A percentile compares a stretch with the other conserved stretches of the same genome.
phyloP scores from a whole-genome alignment of 2,113 vertebrate genomes.

The Paradoxurus hermaphroditus region DNA sequence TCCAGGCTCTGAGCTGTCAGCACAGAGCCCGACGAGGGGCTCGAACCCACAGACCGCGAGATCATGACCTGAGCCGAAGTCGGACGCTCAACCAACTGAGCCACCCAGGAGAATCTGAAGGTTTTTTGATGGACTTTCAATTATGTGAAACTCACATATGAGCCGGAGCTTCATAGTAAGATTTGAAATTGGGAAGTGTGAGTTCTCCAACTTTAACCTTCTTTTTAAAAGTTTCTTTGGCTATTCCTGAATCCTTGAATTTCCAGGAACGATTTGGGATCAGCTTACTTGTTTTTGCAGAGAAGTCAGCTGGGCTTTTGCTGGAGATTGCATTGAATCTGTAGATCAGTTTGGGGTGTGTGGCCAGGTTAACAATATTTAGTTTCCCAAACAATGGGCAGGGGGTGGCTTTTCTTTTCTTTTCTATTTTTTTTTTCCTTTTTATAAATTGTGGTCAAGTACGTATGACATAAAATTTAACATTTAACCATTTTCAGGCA shows the following conservation, averaged over 20 bases:
- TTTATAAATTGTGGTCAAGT: not conserved
- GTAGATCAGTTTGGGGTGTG: not conserved
- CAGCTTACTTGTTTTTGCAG: not conserved
- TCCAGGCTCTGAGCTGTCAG: too few species aligned
- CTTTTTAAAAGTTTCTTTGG: not conserved
- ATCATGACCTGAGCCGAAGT: too few species aligned
- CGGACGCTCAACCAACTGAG: too few species aligned
- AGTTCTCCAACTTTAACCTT: not conserved
- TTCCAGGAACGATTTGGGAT: not conserved
- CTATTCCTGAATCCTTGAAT: not conserved
- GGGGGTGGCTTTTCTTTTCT: not conserved
- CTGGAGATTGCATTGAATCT: not conserved
- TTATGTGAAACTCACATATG: too few species aligned
- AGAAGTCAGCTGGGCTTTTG: not conserved
- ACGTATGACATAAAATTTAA: not conserved
- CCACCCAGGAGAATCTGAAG: too few species aligned
- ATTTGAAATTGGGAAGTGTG: not conserved
- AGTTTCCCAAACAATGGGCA: not conserved
- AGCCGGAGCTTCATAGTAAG: not conserved
- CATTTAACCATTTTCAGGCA: not conserved
- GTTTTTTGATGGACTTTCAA: not conserved
- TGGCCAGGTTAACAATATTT: not conserved
- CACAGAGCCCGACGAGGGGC: too few species aligned
- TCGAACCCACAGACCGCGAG: too few species aligned
- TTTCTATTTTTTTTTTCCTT: not conserved